Percentiles rank a stretch among this genome's conserved stretches.
phyloP scores from a whole-genome alignment of 2,888 invertebrate genomes.

The Tyria jacobaeae region DNA sequence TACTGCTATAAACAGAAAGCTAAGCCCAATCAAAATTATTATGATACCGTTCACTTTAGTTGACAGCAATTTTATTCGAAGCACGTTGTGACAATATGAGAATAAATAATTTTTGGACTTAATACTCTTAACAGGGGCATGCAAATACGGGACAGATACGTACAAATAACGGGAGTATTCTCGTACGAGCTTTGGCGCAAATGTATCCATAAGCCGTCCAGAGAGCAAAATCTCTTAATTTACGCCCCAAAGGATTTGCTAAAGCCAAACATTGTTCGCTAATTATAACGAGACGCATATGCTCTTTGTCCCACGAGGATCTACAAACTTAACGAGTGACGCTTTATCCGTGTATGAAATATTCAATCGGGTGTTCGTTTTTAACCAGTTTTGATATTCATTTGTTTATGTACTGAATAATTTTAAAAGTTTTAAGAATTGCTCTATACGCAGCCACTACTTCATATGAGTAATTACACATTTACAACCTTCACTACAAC shows the following conservation, averaged over 20 bases:
- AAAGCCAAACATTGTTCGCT: constrained; percentile 87
- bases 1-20: constrained; percentile 3
- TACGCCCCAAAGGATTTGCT: constrained; percentile 85
- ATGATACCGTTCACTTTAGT: constrained; percentile 14
- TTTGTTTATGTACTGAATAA: neutral
- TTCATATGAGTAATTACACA: too few relatives aligned
- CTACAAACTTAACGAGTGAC: constrained; percentile 73
- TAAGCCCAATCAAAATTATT: constrained; percentile 1
- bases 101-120: constrained; percentile 61
- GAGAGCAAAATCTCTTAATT: constrained; percentile 83
- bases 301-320: constrained; percentile 81
- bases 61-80: constrained; percentile 44
- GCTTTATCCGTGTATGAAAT: constrained; percentile 47
- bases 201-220: constrained; percentile 80
- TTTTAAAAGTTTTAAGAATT: too few relatives aligned
- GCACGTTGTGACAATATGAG: constrained; percentile 39
- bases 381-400: neutral
- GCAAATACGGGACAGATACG: constrained; percentile 61
- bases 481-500: too few relatives aligned
- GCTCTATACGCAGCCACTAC: too few relatives aligned
- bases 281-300: constrained; percentile 85
- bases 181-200: constrained; percentile 71
- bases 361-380: constrained; percentile 35
- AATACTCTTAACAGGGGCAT: constrained; percentile 57
- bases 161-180: constrained; percentile 58